These are phyloP conservation scores for Nesogale talazaci DNA, from an alignment of 2,113 vertebrate species.

Conservation along the genomic window DNA sequence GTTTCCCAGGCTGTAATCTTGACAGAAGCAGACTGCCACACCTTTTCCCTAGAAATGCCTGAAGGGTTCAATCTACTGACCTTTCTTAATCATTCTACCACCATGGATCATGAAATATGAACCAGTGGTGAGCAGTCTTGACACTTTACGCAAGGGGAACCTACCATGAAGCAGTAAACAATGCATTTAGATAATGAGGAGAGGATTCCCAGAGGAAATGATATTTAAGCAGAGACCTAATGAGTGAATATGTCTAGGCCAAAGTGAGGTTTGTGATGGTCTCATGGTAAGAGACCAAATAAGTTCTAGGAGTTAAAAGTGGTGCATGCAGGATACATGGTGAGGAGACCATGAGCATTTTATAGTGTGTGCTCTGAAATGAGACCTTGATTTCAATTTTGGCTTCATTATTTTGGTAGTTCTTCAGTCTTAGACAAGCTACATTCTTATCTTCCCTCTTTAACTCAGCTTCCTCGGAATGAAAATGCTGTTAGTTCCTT, in stretches of 20 bases:
- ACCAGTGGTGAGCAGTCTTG: slow-evolving; percentile 15
- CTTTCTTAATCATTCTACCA: neutral
- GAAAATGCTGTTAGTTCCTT: neutral
- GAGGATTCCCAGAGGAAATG: slow-evolving; percentile 31
- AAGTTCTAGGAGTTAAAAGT: slow-evolving; percentile 38
- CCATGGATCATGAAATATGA: neutral
- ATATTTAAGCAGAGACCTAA: slow-evolving; percentile 53
- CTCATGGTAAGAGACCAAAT: slow-evolving; percentile 31
- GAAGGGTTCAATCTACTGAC: neutral
- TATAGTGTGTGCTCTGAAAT: neutral
- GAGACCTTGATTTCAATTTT: neutral
- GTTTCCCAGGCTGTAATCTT: neutral
- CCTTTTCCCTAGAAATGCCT: neutral
- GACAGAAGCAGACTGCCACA: neutral
- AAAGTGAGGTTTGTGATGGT: slow-evolving; percentile 25
- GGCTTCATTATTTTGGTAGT: neutral
- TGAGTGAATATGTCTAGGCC: slow-evolving; percentile 14
- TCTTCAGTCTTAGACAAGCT: neutral
- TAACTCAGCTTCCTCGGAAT: slow-evolving; percentile 49
- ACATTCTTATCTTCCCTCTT: slow-evolving; percentile 13
- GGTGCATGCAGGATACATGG: neutral
- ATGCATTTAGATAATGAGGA: slow-evolving; percentile 50
- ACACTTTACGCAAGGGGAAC: slow-evolving; percentile 37
- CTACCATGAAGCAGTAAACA: slow-evolving; percentile 43
- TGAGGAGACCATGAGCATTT: neutral